Percentiles rank a stretch among this genome's conserved stretches.
Evolutionary conservation across 2,888 invertebrate species (phyloP).

Genomic region (Drosophila bunnanda): DNA sequence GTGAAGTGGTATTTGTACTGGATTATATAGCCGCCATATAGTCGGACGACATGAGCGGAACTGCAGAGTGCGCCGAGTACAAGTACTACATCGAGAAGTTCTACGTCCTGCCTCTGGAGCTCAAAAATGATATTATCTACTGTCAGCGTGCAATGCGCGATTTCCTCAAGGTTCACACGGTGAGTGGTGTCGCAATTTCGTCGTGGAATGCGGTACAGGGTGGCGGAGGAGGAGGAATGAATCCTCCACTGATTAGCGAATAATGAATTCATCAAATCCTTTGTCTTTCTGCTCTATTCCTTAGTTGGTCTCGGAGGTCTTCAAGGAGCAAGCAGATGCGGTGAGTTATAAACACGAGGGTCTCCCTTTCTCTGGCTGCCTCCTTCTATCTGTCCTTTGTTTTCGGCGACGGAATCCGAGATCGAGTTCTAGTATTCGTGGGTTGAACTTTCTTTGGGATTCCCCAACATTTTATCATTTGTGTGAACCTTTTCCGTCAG

Average conservation of each 20-base stretch:
- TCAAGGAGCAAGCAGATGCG: slow-evolving; percentile 77
- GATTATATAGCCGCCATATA: slow-evolving; percentile 24
- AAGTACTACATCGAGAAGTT: slow-evolving; percentile 75
- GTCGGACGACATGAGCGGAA: slow-evolving; percentile 18
- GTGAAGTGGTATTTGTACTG: slow-evolving; percentile 12
- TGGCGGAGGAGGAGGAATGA: neutral
- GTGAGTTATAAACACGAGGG: slow-evolving; percentile 59
- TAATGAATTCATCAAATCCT: slow-evolving; percentile 11
- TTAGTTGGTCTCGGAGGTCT: slow-evolving; percentile 80
- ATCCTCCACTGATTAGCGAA: slow-evolving; percentile 8
- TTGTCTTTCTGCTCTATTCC: neutral
- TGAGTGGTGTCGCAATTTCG: slow-evolving; percentile 53
- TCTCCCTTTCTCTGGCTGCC: neutral
- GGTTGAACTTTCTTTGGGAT: neutral
- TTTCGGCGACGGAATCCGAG: neutral
- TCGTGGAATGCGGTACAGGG: slow-evolving; percentile 2
- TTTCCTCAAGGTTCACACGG: slow-evolving; percentile 83
- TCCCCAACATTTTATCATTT: neutral
- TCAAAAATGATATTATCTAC: slow-evolving; percentile 83
- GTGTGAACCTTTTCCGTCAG: neutral
- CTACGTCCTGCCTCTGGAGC: slow-evolving; percentile 80
- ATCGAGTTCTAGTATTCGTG: too few species aligned
- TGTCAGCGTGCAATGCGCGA: slow-evolving; percentile 82
- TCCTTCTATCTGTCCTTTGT: slow-evolving; percentile 3
- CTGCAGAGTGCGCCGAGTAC: slow-evolving; percentile 42